Conservation (phyloP, 2,797 vertebrate species). For the Fratercula arctica region DNA sequence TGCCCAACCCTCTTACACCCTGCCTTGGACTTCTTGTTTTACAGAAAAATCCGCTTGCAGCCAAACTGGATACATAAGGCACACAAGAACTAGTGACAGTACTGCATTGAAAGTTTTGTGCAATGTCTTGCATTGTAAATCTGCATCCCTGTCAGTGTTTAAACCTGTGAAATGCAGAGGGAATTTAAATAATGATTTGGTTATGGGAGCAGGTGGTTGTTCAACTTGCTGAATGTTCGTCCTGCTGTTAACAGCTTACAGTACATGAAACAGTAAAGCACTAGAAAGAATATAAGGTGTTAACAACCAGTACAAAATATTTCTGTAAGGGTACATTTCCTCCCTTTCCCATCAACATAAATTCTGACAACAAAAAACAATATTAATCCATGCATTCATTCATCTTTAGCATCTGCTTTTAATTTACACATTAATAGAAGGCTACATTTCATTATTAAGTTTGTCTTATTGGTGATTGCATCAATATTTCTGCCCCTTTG, state of each 20-base stretch:
- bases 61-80: neutral
- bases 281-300: conserved; percentile 75
- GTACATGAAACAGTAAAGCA: conserved; percentile 55
- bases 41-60: neutral
- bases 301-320: conserved; percentile 79
- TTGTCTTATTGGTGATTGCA: conserved; percentile 36
- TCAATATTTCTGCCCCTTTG: conserved; percentile 7
- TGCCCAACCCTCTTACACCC: neutral
- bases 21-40: neutral
- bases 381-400: conserved; percentile 66
- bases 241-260: conserved; percentile 73
- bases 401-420: conserved; percentile 72
- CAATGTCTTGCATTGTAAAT: conserved; percentile 56
- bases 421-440: conserved; percentile 59
- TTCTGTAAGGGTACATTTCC: conserved; percentile 77
- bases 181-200: conserved; percentile 71
- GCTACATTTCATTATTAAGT: conserved; percentile 23
- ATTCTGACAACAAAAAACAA: conserved; percentile 75
- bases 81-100: neutral
- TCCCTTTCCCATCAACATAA: conserved; percentile 76
- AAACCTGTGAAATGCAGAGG: conserved; percentile 66
- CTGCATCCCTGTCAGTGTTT: conserved; percentile 54
- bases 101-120: neutral
- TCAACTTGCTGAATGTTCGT: conserved; percentile 66
- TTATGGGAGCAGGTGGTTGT: conserved; percentile 68